Conservation (phyloP, 2,113 vertebrate genomes). For the Tringa solitaria region DNA sequence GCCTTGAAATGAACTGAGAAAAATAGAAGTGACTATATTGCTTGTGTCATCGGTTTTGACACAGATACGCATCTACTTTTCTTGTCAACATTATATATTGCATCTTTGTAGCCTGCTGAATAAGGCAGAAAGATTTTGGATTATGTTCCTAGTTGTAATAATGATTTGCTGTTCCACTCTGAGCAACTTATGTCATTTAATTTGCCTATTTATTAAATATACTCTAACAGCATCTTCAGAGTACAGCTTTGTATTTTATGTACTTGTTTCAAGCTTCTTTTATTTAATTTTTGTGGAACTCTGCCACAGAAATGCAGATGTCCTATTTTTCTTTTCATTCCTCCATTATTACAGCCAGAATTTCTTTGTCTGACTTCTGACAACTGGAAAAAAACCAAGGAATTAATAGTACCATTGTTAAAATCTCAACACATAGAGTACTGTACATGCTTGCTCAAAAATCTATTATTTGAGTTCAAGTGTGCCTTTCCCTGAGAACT, state of each 20-base stretch:
- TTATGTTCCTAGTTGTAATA: neutral
- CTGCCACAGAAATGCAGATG: conserved; percentile 3
- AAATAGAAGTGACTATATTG: neutral
- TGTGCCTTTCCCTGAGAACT: neutral
- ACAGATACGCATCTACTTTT: neutral
- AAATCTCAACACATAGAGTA: neutral
- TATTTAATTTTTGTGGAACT: neutral
- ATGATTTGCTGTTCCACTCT: neutral
- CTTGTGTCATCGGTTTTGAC: neutral
- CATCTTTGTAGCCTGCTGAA: neutral
- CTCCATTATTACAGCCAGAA: neutral
- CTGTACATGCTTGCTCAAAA: neutral
- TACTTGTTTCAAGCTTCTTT: neutral
- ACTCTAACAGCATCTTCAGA: neutral
- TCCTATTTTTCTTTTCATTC: neutral
- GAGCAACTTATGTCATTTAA: neutral
- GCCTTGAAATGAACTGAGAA: neutral
- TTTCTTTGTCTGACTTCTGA: neutral
- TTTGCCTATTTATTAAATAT: neutral
- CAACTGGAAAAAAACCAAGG: neutral
- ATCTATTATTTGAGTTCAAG: neutral
- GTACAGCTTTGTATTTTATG: neutral
- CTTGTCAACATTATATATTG: neutral
- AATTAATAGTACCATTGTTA: neutral
- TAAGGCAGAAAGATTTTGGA: neutral